phyloP scores from a whole-genome alignment of 2,888 invertebrate species.

The Criorhina ranunculi region DNA sequence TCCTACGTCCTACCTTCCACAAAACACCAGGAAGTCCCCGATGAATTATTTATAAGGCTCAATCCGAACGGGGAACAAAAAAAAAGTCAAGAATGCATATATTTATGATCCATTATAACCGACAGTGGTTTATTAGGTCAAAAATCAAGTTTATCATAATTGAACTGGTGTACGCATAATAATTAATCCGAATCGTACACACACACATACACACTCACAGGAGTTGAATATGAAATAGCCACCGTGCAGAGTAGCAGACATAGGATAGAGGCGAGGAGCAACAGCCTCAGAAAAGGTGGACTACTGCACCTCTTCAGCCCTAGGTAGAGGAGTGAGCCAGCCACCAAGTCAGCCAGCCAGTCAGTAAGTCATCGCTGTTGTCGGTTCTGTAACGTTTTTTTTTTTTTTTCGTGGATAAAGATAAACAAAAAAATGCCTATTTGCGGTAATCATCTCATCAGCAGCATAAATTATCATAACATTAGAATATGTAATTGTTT shows the following conservation, averaged over 20 bases:
- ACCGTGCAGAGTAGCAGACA: background rate
- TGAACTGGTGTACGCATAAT: slow-evolving; percentile 76
- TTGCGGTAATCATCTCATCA: slow-evolving; percentile 77
- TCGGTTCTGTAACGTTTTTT: slow-evolving; percentile 14
- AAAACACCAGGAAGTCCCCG: slow-evolving; percentile 62
- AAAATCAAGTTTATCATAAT: slow-evolving; percentile 77
- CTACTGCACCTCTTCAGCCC: slow-evolving; percentile 46
- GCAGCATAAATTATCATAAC: slow-evolving; percentile 76
- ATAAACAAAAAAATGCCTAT: slow-evolving; percentile 76
- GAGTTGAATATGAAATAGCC: background rate
- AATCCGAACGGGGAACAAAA: slow-evolving; percentile 13
- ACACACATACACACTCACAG: slow-evolving; percentile 35
- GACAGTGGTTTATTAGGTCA: slow-evolving; percentile 76
- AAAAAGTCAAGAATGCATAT: slow-evolving; percentile 49
- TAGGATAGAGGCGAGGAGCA: slow-evolving; percentile 53
- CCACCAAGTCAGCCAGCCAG: slow-evolving; percentile 47
- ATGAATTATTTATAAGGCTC: slow-evolving; percentile 72
- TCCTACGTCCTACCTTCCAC: slow-evolving; percentile 29
- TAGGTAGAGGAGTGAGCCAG: slow-evolving; percentile 58
- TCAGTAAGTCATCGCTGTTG: slow-evolving; percentile 60
- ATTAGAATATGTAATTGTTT: slow-evolving; percentile 77
- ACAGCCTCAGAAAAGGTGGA: slow-evolving; percentile 70
- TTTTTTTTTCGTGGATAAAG: slow-evolving; percentile 70
- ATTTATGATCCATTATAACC: slow-evolving; percentile 72
- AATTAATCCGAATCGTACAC: slow-evolving; percentile 74